Base-by-base conservation (phyloP, 2,888 invertebrate species). In the Didymodactylos carnosus region DNA sequence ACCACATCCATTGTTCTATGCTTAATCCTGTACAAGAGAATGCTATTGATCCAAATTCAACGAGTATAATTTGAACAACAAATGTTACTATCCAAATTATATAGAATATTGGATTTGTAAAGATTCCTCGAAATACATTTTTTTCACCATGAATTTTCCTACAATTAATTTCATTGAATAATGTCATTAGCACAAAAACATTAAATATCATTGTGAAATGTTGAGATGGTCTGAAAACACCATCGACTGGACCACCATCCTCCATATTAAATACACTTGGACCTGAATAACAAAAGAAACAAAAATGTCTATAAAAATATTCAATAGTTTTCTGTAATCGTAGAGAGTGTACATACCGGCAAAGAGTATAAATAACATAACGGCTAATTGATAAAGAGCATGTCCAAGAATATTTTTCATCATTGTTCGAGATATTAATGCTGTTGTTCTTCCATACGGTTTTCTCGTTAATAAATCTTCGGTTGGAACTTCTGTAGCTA, bases 131-230 rank as follows among this genome's bases (percentile, higher is more conserved):
- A 86, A 98, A 92, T 80, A 98, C 92, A 85, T 98, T 97, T 79
- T 98, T 87, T 86, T 99, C 95, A 78, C 97, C 97, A 86, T 98
- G 98, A 81, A 98, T 98, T 87, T 98, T 98, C 81, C 98, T 88
- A 77, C 97, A 95, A 86, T 99, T 98, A 84, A 98, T 93, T 87
- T 98, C 98, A 87, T 99, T 98, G 87, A 97, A 98, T 77, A 98
- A 87, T n/a, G 98, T 98, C 98, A 98, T 99, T 93, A 99, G 92
- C 78, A 98, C 98, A 86, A 98, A 98, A 40, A 95, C 91, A 86
- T 99, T 98, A 87, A 99, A 99, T 83, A 98, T 97, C 83, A 98
- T 91, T 74, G 98, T 99, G 86, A 97, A 98, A 86, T 98, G 98
- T 85, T 92, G 90, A 69, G 92, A 89, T 76, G 97, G 94, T 41